These are phyloP conservation scores for Tragelaphus strepsiceros DNA, from an alignment of 2,113 vertebrate species.

Conservation along the genomic window DNA sequence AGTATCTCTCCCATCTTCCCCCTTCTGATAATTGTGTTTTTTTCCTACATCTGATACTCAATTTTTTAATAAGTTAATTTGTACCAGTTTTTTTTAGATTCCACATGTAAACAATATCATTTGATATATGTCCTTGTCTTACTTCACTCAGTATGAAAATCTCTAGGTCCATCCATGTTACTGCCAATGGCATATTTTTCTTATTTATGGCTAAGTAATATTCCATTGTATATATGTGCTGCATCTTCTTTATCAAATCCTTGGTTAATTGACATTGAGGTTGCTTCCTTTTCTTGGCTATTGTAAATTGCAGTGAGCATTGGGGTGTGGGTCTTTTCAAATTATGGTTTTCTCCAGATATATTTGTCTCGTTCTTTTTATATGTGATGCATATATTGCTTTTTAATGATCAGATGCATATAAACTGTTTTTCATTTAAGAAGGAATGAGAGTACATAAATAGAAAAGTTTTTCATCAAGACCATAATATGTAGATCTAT, in stretches of 20 bases:
- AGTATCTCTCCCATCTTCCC: too few species aligned
- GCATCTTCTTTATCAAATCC: neutral
- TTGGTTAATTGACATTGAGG: neutral
- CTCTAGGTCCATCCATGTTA: too few species aligned
- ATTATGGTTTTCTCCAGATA: neutral
- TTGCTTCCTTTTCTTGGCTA: neutral
- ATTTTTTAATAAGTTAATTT: too few species aligned
- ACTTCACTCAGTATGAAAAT: too few species aligned
- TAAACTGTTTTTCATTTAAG: neutral
- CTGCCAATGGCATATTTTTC: too few species aligned
- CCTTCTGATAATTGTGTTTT: too few species aligned
- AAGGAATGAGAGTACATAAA: neutral
- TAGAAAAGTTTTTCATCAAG: neutral
- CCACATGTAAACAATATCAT: too few species aligned
- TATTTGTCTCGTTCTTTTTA: neutral
- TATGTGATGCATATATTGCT: neutral
- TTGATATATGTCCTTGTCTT: too few species aligned
- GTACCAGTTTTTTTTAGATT: too few species aligned
- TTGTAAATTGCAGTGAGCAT: neutral
- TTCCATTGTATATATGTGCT: too few species aligned
- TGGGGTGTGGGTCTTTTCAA: neutral
- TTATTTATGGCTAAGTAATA: too few species aligned
- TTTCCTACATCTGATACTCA: too few species aligned
- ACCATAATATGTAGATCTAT: neutral
- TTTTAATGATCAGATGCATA: neutral